A percentile compares a stretch with the other conserved stretches of the same genome.
Conservation (phyloP, 2,888 invertebrate genomes). For the Chymomyza fuscimana region DNA sequence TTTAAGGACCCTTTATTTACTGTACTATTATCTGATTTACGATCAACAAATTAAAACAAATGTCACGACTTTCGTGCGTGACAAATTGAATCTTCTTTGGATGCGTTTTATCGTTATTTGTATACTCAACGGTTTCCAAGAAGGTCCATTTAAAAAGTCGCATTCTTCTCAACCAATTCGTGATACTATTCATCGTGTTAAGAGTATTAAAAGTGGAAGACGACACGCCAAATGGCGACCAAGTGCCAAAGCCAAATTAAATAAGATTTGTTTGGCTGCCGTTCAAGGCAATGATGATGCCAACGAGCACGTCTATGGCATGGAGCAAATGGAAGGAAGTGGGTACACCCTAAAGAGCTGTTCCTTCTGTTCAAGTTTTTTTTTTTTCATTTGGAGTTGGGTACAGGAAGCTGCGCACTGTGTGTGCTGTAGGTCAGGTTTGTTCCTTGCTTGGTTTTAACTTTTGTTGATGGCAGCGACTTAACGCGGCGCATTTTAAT, state of each 20-base stretch:
- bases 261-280: slow-evolving; percentile 73
- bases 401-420: slow-evolving; percentile 5
- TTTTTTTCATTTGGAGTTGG: not conserved
- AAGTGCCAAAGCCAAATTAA: slow-evolving; percentile 71
- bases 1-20: no score
- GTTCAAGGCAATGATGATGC: slow-evolving; percentile 40
- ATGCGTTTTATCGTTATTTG: not conserved
- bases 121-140: not conserved
- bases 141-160: not conserved
- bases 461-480: slow-evolving; percentile 62
- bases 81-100: not conserved
- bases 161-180: not conserved
- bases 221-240: slow-evolving; percentile 20
- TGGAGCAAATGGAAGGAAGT: not conserved
- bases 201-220: slow-evolving; percentile 1
- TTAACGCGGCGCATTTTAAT: slow-evolving; percentile 70
- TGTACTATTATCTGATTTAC: no score
- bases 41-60: no score
- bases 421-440: slow-evolving; percentile 28
- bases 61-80: no score
- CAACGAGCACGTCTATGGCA: not conserved
- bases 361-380: not conserved
- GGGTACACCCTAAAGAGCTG: not conserved
- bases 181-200: not conserved
- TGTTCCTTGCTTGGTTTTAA: slow-evolving; percentile 31